Percentiles rank a stretch among this genome's conserved stretches.
These are phyloP conservation scores for Dasysyrphus albostriatus DNA, from an alignment of 2,888 invertebrate species.

Conservation along the genomic window DNA sequence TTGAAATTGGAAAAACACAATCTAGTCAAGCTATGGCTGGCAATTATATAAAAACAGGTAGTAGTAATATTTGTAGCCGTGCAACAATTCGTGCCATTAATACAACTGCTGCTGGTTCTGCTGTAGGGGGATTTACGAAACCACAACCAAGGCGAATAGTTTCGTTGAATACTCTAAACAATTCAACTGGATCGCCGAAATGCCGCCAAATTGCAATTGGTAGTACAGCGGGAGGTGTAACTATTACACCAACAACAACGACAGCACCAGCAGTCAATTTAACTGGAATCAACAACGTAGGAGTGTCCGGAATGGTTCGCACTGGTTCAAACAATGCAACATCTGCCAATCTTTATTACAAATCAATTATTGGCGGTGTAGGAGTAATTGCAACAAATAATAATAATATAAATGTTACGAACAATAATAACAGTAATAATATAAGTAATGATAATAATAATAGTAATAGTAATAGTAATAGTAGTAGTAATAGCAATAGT, in stretches of 20 bases:
- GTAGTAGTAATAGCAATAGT: constrained; percentile 10
- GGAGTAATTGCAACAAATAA: constrained; percentile 41
- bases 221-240: constrained; percentile 60
- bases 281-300: constrained; percentile 28
- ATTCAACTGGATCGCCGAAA: constrained; percentile 28
- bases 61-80: constrained; percentile 23
- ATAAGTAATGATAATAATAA: not conserved
- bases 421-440: constrained; percentile 36
- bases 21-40: not conserved
- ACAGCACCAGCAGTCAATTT: constrained; percentile 40
- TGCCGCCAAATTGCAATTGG: constrained; percentile 69
- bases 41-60: constrained; percentile 51
- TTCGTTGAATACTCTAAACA: constrained; percentile 53
- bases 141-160: constrained; percentile 63
- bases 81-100: constrained; percentile 58
- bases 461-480: constrained; percentile 11
- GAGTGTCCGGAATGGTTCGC: constrained; percentile 17
- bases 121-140: constrained; percentile 52
- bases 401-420: constrained; percentile 30
- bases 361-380: constrained; percentile 34
- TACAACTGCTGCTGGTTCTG: not conserved
- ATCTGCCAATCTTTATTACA: constrained; percentile 45
- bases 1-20: constrained; percentile 46
- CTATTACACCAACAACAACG: constrained; percentile 58
- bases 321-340: constrained; percentile 29